A percentile compares a stretch with the other conserved stretches of the same genome.
Evolutionary conservation across 92 coral and sea anemone genomes (phyloP).

Genomic region (Anthopleura xanthogrammica): DNA sequence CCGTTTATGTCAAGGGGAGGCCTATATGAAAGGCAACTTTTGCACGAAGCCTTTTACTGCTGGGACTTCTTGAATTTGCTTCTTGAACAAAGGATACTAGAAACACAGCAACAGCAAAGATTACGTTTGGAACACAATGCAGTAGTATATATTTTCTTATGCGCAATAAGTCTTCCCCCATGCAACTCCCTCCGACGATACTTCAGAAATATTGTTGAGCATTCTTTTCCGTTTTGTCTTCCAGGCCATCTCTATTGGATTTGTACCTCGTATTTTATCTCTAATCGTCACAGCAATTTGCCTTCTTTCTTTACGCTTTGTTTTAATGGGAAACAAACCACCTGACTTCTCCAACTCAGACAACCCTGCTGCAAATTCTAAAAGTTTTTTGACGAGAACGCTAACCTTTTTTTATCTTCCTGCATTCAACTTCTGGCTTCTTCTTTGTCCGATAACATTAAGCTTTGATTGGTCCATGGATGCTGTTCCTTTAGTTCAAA

Average conservation of each 20-base stretch:
- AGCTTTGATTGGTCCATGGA: conserved; percentile 99
- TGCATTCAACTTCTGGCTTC: conserved; percentile 84
- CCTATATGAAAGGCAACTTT: no score
- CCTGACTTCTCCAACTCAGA: conserved; percentile 93
- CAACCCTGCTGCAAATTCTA: conserved; percentile 91
- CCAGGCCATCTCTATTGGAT: conserved; percentile 68
- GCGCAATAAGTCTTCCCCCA: no score
- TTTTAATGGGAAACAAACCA: conserved; percentile 80
- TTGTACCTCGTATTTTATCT: conserved; percentile 47
- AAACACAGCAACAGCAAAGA: no score
- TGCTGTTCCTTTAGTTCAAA: conserved; percentile 79
- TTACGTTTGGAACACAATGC: no score
- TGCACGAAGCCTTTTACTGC: no score
- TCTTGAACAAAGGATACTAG: no score
- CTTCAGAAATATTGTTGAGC: no score
- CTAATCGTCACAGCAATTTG: conserved; percentile 51
- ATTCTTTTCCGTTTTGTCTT: conserved; percentile 5
- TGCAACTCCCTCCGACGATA: no score
- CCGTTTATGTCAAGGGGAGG: no score
- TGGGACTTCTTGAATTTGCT: no score
- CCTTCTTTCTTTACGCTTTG: conserved; percentile 60
- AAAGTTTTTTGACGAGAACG: conserved; percentile 66
- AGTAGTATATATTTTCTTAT: no score
- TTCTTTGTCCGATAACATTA: conserved; percentile 80
- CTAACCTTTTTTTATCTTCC: conserved; percentile 84